Conservation (phyloP, 2,888 invertebrate genomes). For the Rotaria magnacalcarata region DNA sequence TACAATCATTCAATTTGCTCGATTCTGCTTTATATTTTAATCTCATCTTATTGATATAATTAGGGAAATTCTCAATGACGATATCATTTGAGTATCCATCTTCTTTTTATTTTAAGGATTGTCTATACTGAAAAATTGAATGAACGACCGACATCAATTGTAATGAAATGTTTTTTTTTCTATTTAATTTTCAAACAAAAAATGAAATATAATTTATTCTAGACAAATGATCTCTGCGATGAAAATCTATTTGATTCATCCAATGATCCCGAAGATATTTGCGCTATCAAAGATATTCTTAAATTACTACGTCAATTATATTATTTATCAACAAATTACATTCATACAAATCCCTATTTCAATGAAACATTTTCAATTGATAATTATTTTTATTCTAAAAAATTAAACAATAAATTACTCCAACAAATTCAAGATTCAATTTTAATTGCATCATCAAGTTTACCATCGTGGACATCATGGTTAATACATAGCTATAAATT, state of each 20-base stretch:
- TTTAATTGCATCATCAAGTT: conserved; percentile 82
- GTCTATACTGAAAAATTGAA: background rate
- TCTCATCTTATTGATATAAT: too few relatives aligned
- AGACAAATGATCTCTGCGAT: background rate
- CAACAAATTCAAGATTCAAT: conserved; percentile 92
- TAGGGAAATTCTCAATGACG: too few relatives aligned
- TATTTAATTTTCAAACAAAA: too few relatives aligned
- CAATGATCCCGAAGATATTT: conserved; percentile 56
- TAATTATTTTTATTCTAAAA: conserved; percentile 75
- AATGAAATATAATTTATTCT: background rate
- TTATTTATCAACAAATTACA: conserved; percentile 54
- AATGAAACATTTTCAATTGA: background rate
- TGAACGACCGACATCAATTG: background rate
- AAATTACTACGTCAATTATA: conserved; percentile 71
- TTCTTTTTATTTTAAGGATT: background rate
- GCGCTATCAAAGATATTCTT: conserved; percentile 76
- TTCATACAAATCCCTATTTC: background rate
- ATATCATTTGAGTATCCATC: too few relatives aligned
- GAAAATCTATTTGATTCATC: background rate
- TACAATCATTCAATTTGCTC: too few relatives aligned
- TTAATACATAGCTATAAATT: conserved; percentile 64
- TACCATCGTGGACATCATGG: conserved; percentile 88
- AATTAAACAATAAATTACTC: conserved; percentile 81
- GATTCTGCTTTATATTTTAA: too few relatives aligned
- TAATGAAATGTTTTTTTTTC: background rate